Conservation (phyloP, 30 jellyfish, hydroid and myxozoan genomes). For the Aurelia aurita complex sp. Pacific region DNA sequence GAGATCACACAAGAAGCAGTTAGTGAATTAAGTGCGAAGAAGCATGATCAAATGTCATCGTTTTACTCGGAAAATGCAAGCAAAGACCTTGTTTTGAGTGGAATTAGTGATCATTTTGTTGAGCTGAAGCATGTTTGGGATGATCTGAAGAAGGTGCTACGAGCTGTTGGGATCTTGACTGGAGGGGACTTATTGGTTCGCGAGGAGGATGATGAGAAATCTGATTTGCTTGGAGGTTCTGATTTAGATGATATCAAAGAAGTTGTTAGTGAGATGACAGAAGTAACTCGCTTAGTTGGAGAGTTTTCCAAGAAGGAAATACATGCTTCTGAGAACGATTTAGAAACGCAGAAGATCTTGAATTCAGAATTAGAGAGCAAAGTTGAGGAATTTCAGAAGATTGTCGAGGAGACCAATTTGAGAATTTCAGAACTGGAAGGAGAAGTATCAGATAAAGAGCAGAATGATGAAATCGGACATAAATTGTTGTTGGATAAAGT, state of each 20-base stretch:
- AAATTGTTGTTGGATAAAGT: conserved; percentile 36
- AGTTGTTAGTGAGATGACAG: conserved; percentile 38
- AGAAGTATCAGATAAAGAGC: conserved; percentile 37
- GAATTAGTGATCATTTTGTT: not conserved
- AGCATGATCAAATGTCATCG: not conserved
- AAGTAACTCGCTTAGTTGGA: not conserved
- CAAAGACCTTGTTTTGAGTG: not conserved
- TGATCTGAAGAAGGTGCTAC: conserved; percentile 6
- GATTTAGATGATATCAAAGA: conserved; percentile 3
- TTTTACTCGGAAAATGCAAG: not conserved
- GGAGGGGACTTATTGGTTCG: not conserved
- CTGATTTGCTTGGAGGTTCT: not conserved
- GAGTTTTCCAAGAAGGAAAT: conserved; percentile 22
- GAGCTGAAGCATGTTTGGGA: conserved; percentile 21
- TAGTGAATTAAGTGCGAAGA: conserved; percentile 1
- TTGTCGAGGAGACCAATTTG: conserved; percentile 37
- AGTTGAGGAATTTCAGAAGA: conserved; percentile 38
- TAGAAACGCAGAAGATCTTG: conserved; percentile 13
- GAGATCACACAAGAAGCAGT: conserved; percentile 52
- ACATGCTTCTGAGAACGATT: conserved; percentile 23
- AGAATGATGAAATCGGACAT: conserved; percentile 54
- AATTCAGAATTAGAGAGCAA: conserved; percentile 35
- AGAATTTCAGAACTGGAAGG: conserved; percentile 43
- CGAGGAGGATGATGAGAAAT: not conserved
- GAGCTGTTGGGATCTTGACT: not conserved